These are phyloP conservation scores for Calidris pygmaea DNA, from an alignment of 2,113 vertebrate species.

Conservation along the genomic window DNA sequence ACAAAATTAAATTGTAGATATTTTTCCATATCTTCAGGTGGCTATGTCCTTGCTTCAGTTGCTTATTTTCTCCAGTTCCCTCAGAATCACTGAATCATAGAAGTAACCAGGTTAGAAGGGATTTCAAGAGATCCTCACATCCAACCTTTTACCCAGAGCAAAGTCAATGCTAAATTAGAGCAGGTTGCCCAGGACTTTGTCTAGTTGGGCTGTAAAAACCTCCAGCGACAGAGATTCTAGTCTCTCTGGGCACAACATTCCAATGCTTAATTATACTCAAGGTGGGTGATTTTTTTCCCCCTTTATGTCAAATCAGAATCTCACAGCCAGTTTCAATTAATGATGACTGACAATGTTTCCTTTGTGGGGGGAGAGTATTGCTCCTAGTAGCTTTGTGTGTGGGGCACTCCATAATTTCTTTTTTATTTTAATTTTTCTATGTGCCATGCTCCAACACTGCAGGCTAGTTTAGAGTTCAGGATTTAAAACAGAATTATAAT, in stretches of 20 bases:
- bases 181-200: not conserved
- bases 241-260: not conserved
- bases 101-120: not conserved
- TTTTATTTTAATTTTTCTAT: not conserved
- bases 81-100: not conserved
- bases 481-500: not conserved
- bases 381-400: fast-evolving
- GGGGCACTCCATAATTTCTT: not conserved
- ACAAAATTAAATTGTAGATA: not conserved
- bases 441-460: not conserved
- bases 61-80: not conserved
- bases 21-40: not conserved
- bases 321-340: not conserved
- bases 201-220: not conserved
- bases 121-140: not conserved
- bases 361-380: not conserved
- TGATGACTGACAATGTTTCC: not conserved
- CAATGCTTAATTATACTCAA: not conserved
- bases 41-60: not conserved
- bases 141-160: not conserved
- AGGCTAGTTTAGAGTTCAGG: not conserved
- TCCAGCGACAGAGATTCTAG: not conserved
- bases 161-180: not conserved
- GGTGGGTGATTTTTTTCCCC: not conserved
- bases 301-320: not conserved